Evolutionary conservation across 2,113 vertebrate genomes (phyloP).

Genomic region (Stictonetta naevosa): DNA sequence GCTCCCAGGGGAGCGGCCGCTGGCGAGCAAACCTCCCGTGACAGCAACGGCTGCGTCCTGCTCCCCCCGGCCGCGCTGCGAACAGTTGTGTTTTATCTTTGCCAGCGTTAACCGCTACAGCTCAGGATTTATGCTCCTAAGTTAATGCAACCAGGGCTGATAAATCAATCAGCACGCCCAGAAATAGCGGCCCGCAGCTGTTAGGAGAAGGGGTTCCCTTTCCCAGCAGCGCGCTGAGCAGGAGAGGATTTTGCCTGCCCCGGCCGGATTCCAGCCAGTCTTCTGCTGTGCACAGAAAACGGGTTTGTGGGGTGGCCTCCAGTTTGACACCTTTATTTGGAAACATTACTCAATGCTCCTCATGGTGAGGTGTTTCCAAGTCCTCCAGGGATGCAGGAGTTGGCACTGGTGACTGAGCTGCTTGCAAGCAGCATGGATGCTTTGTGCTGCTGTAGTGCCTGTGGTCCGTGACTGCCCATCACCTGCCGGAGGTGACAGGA

Average conservation of each 20-base stretch:
- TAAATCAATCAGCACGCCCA: constrained; percentile 48
- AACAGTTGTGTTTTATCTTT: constrained; percentile 4
- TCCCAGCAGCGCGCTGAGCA: background rate
- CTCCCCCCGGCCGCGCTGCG: background rate
- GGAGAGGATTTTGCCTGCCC: background rate
- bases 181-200: constrained; percentile 19
- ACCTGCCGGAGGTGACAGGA: background rate
- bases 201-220: constrained; percentile 37
- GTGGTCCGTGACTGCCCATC: fast-evolving
- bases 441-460: background rate
- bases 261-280: background rate
- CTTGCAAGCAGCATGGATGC: background rate
- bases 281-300: background rate
- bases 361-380: background rate
- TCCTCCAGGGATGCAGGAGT: background rate
- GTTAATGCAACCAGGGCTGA: background rate
- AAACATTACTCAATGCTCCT: background rate
- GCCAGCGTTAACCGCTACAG: background rate
- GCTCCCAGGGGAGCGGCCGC: background rate
- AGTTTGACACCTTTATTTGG: constrained; percentile 21
- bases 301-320: background rate
- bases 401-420: background rate
- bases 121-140: background rate
- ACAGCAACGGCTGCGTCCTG: too few species aligned
- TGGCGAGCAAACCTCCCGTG: background rate